These are phyloP conservation scores for Pristionchus japonicus DNA, from an alignment of 2,888 invertebrate species.

Conservation along the genomic window DNA sequence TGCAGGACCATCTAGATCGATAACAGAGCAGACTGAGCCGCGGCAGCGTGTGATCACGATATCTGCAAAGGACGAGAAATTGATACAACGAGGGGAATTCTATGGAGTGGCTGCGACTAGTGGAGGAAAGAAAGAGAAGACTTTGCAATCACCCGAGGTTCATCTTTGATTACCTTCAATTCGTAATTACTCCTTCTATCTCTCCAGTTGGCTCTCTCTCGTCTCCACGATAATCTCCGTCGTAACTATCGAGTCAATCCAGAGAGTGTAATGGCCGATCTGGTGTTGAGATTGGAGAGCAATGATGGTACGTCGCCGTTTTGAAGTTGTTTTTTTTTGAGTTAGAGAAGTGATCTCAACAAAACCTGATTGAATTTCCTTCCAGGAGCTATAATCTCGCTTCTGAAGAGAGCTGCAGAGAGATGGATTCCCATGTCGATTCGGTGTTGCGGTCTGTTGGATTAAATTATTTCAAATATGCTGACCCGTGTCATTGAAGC, in stretches of 20 bases:
- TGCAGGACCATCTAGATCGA: slow-evolving; percentile 25
- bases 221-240: slow-evolving; percentile 1
- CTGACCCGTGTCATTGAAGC: too few species aligned
- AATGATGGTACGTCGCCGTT: not conserved
- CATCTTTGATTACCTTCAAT: not conserved
- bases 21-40: not conserved
- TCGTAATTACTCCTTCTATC: not conserved
- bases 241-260: slow-evolving; percentile 13
- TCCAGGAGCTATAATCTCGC: not conserved
- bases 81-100: slow-evolving; percentile 35
- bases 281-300: slow-evolving; percentile 8
- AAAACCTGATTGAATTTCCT: not conserved
- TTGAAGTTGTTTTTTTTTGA: too few species aligned
- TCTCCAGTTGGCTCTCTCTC: slow-evolving; percentile 1
- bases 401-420: not conserved
- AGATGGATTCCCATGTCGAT: slow-evolving; percentile 31
- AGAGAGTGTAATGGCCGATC: slow-evolving; percentile 9
- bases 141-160: not conserved
- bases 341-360: too few species aligned
- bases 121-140: not conserved
- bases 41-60: not conserved
- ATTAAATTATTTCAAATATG: not conserved
- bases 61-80: slow-evolving; percentile 12
- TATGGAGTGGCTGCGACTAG: not conserved
- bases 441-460: not conserved